Evolutionary conservation across 2,888 invertebrate species (phyloP), one percentile per base, ranked within the genome.

Genomic region (Therioaphis trifolii): DNA sequence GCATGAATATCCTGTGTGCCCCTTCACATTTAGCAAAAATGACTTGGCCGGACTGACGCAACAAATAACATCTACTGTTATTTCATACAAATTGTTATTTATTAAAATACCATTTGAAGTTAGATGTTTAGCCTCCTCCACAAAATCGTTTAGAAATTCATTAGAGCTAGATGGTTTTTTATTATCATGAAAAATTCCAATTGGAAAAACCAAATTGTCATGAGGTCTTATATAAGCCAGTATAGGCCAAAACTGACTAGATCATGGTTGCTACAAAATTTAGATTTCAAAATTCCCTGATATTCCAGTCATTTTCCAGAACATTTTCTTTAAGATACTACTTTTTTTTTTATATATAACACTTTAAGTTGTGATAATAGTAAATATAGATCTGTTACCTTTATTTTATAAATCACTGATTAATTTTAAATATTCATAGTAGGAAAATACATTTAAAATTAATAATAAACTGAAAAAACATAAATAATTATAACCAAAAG

Each of bases 11-110:
- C 68, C 68, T 12, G 68, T 12, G n/a, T 68, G 40, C 4, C 68
- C 68, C 12, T 68, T 68, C 2, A 71, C 11, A 5, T 27, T 71
- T 49, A 71, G 4, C 27, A 71, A 24, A 49, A 49, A 71, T 15
- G 71, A 71, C n/a, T 49, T 71, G 11, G 24, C 49, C 2, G 71
- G 49, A 14, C 21, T 49, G 4, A 49, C 49, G 9, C 49, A 49
- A 46, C 46, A 69, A 69, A 69, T 24, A 46, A 24, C 69, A 69
- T 69, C 69, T 46, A 69, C 15, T 24, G 24, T 46, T 24, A 69
- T 46, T 24, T 69, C 18, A 27, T 69, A 69, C 1, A 7, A 15
- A 9, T 69, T 69, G 27, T 69, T 69, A 15, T 46, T 69, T 46
- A 46, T 24, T 4, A 27, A 46, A 24, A 69, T 46, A 69, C 46